Evolutionary conservation across 2,113 vertebrate species (phyloP).

Genomic region (Atractosteus spatula): DNA sequence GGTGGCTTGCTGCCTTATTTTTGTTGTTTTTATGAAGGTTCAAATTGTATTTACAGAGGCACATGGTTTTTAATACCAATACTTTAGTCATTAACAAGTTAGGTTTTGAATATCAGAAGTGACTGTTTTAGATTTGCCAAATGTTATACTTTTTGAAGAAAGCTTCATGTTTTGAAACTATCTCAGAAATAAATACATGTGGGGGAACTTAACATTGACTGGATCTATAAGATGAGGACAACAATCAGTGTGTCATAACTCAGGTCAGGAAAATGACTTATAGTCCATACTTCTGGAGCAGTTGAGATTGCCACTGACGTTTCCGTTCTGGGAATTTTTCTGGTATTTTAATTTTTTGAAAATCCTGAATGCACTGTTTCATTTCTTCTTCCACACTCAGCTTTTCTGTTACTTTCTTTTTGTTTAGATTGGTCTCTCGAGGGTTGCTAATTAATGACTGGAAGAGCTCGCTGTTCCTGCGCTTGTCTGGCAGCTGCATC

Average conservation of each 20-base stretch:
- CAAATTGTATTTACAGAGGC: no score
- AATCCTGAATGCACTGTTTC: conserved; percentile 87
- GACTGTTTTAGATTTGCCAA: not conserved
- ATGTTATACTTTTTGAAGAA: not conserved
- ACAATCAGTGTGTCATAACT: not conserved
- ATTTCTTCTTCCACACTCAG: conserved; percentile 82
- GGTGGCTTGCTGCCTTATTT: not conserved
- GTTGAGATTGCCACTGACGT: conserved; percentile 85
- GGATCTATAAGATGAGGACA: not conserved
- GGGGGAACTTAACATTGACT: not conserved
- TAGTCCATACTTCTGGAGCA: conserved; percentile 83
- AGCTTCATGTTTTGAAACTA: not conserved
- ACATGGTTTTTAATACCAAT: no score
- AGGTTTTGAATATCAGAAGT: no score
- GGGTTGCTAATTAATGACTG: conserved; percentile 83
- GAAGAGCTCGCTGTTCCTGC: conserved; percentile 88
- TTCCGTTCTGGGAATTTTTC: conserved; percentile 83
- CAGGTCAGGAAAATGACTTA: conserved; percentile 46
- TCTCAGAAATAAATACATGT: not conserved
- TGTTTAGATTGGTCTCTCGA: conserved; percentile 76
- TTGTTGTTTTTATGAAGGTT: not conserved
- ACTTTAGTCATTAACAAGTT: no score
- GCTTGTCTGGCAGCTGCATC: conserved; percentile 80
- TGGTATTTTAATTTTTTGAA: conserved; percentile 85
- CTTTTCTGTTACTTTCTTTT: conserved; percentile 82